Evolutionary conservation across 2,797 vertebrate species (phyloP), one percentile per base, ranked within the genome.

Genomic region (Pelobates cultripes): DNA sequence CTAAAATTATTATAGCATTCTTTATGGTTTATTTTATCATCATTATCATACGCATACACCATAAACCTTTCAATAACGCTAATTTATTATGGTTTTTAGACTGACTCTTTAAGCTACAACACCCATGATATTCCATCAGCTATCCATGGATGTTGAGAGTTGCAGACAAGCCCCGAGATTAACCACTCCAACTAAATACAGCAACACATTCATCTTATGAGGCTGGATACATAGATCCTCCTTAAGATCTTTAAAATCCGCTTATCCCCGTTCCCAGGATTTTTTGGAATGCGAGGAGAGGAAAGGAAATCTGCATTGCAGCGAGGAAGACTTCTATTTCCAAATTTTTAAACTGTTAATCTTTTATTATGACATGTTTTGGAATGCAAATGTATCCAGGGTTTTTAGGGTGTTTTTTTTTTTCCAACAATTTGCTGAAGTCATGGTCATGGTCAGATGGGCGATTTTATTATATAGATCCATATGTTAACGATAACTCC

Each of bases 401-500:
- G 88, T 89, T 86, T 41, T 5, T 5, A 51, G 55, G 55, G 55
- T 12, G 17, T 64, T 64, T 57, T 57, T 80, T 55, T 85, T 88
- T 70, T 73, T 87, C 85, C 78, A 76, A 85, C 86, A 82, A 42
- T 67, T 70, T 68, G 88, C 82, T 86, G 76, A 43, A 87, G 79
- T 85, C 86, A 28, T 72, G 85, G 15, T 75, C 86, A 80, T 61
- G 86, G 85, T 86, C 84, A 73, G 4, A 84, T 1, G 7, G 79
- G 86, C 41, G 84, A 85, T 42, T 70, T 88, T 80, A 76, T 86
- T 84, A 66, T 80, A 83, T 84, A 17, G 67, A 78, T 86, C 85
- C 91, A 92, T 78, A 85, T 91, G 91, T 88, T 92, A 90, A 85
- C 87, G 91, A 91, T 91, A 91, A 92, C 44, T 87, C 87, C 83